phyloP scores from a whole-genome alignment of 1,140 invertebrate genomes.

The Brachionus angularis region DNA sequence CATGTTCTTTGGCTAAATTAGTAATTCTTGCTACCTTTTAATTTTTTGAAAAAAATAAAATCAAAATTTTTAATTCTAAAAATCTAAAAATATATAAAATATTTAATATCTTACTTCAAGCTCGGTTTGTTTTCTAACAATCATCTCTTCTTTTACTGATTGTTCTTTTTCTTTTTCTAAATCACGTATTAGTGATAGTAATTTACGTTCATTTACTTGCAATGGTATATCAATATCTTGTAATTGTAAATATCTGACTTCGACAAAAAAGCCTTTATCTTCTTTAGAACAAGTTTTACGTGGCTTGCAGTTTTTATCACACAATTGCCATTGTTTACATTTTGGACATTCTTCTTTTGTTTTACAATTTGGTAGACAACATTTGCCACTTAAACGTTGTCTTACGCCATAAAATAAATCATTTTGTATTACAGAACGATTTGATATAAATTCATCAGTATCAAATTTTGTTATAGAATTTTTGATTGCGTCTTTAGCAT shows the following conservation, averaged over 20 bases:
- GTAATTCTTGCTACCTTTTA: constrained; percentile 48
- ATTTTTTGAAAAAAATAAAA: neutral
- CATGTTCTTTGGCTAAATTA: constrained; percentile 49
- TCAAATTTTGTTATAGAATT: constrained; percentile 47
- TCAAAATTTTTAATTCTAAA: too few species aligned
- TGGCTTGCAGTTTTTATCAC: constrained; percentile 48
- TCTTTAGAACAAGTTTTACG: constrained; percentile 45
- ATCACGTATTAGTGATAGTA: constrained; percentile 48
- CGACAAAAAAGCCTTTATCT: constrained; percentile 50
- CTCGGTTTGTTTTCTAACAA: constrained; percentile 50
- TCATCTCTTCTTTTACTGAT: constrained; percentile 49
- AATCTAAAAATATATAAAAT: neutral
- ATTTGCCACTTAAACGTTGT: constrained; percentile 41
- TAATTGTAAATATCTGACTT: constrained; percentile 52
- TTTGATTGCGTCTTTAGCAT: constrained; percentile 51
- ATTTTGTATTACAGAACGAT: constrained; percentile 46
- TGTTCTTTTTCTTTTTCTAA: constrained; percentile 49
- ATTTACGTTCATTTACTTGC: constrained; percentile 49
- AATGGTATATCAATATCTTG: constrained; percentile 48
- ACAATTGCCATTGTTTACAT: constrained; percentile 45
- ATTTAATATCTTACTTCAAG: constrained; percentile 43
- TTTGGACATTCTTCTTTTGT: constrained; percentile 3
- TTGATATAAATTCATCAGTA: constrained; percentile 47
- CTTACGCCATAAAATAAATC: constrained; percentile 48
- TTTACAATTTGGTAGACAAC: constrained; percentile 42